A percentile compares a stretch with the other conserved stretches of the same genome.
Evolutionary conservation across 2,888 invertebrate genomes (phyloP).

Genomic region (Thymelicus acteon): DNA sequence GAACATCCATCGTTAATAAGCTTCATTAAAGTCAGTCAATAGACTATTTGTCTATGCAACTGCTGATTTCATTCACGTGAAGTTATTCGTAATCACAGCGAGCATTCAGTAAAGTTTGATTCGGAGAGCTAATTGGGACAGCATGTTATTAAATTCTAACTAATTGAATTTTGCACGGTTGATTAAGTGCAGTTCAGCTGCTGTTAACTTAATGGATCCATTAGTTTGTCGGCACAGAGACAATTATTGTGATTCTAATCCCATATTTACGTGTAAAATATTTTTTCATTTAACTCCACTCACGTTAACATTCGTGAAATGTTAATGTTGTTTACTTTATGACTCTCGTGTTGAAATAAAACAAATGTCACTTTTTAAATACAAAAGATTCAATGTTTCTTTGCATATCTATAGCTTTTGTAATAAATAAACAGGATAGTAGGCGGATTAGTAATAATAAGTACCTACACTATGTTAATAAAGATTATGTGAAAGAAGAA

Average conservation of each 20-base stretch:
- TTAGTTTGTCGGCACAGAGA: conserved; percentile 4
- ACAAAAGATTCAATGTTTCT: too few relatives aligned
- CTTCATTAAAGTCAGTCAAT: background rate
- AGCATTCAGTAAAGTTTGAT: conserved; percentile 44
- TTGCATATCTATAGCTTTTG: too few relatives aligned
- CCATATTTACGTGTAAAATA: background rate
- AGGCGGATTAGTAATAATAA: too few relatives aligned
- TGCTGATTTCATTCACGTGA: conserved; percentile 1
- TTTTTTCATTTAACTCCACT: conserved; percentile 7
- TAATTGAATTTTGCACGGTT: conserved; percentile 45
- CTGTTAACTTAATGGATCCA: conserved; percentile 22
- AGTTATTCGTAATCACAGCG: conserved; percentile 14
- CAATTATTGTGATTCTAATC: conserved; percentile 25
- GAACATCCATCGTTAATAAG: background rate
- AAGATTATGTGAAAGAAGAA: too few relatives aligned
- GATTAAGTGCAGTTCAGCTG: conserved; percentile 42
- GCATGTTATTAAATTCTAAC: conserved; percentile 51
- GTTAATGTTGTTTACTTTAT: too few relatives aligned
- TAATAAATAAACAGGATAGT: too few relatives aligned
- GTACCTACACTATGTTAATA: too few relatives aligned
- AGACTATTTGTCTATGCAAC: background rate
- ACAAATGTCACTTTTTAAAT: too few relatives aligned
- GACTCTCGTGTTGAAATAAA: too few relatives aligned
- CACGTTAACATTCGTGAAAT: too few relatives aligned
- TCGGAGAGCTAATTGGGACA: conserved; percentile 49